phyloP scores from a whole-genome alignment of 2,113 vertebrate genomes.

The Calidris pugnax region DNA sequence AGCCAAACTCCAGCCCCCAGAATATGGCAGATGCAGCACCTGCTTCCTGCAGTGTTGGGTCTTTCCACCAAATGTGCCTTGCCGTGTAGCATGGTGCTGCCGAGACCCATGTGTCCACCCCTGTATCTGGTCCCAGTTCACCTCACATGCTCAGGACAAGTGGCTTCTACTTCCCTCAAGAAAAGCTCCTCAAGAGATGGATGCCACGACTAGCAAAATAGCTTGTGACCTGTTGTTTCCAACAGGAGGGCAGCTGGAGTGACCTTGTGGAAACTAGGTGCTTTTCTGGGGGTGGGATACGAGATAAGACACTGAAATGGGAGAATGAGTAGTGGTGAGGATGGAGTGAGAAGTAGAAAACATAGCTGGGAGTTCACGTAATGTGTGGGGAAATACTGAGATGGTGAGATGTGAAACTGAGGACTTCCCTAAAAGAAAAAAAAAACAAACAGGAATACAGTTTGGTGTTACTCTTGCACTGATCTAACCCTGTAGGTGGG shows the following conservation, averaged over 20 bases:
- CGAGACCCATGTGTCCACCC: not conserved
- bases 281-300: not conserved
- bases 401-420: not conserved
- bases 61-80: not conserved
- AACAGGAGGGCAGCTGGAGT: not conserved
- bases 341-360: not conserved
- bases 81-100: fast-evolving
- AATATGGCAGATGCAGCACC: not conserved
- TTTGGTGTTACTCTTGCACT: not conserved
- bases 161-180: not conserved
- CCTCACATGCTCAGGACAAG: not conserved
- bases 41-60: fast-evolving
- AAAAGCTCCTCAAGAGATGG: not conserved
- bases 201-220: not conserved
- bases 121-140: not conserved
- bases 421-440: not conserved
- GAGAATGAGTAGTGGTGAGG: not conserved
- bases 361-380: not conserved
- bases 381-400: not conserved
- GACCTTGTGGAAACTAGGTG: not conserved
- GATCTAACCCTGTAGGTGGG: not conserved
- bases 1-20: not conserved
- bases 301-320: not conserved
- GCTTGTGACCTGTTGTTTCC: not conserved
- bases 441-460: not conserved